Conservation (phyloP, 2,797 vertebrate species). For the Liparis tanakae region DNA sequence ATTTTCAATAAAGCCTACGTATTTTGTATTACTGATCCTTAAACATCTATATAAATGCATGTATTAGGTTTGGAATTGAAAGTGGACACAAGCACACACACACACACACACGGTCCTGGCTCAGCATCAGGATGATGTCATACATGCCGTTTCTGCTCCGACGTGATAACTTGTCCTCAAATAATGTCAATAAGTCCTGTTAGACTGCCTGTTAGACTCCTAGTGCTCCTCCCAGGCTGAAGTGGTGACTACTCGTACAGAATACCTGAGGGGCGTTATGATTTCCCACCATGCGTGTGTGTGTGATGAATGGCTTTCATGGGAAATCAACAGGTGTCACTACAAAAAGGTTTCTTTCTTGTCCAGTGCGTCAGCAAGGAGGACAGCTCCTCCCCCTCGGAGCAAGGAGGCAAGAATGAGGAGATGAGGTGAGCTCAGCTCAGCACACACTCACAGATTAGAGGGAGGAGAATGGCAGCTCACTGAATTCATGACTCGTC, state of each 20-base stretch:
- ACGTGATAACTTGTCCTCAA: slow-evolving; percentile 25
- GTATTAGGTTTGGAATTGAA: slow-evolving; percentile 25
- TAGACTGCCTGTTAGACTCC: slow-evolving; percentile 21
- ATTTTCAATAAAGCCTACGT: not conserved
- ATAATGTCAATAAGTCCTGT: slow-evolving; percentile 43
- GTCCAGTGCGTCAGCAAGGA: slow-evolving; percentile 42
- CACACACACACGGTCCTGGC: slow-evolving; percentile 11
- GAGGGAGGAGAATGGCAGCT: too few relatives aligned
- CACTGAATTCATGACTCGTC: too few relatives aligned
- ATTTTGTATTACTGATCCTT: slow-evolving; percentile 26
- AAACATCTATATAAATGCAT: slow-evolving; percentile 58
- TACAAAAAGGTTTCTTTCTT: slow-evolving; percentile 35
- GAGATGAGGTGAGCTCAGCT: slow-evolving; percentile 61
- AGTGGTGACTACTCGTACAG: slow-evolving; percentile 29
- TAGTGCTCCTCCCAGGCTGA: slow-evolving; percentile 21
- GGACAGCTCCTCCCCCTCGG: slow-evolving; percentile 44
- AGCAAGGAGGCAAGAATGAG: slow-evolving; percentile 55
- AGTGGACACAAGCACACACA: slow-evolving; percentile 14
- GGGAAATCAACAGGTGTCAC: slow-evolving; percentile 17
- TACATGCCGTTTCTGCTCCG: slow-evolving; percentile 51
- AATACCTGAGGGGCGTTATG: slow-evolving; percentile 30
- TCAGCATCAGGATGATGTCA: slow-evolving; percentile 27
- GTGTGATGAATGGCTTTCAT: slow-evolving; percentile 54
- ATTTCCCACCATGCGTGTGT: slow-evolving; percentile 61
- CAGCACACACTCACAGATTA: too few relatives aligned